A percentile compares a stretch with the other conserved stretches of the same genome.
Conservation (phyloP, 2,888 invertebrate genomes). For the Oscheius sp. region DNA sequence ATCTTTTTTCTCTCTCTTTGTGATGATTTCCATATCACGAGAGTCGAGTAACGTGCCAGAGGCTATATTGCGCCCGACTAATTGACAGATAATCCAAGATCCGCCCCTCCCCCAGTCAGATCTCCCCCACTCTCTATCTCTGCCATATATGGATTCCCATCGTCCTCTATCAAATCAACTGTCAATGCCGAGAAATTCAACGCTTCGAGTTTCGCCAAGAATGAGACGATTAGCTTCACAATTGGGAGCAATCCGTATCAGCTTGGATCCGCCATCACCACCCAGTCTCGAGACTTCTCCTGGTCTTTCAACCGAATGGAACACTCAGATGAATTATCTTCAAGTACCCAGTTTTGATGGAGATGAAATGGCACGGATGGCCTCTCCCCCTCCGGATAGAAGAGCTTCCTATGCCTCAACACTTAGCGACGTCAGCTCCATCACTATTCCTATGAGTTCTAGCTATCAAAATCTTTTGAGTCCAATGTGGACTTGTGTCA, state of each 20-base stretch:
- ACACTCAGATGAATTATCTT: constrained; percentile 39
- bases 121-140: constrained; percentile 7
- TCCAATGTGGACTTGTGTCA: constrained; percentile 58
- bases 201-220: constrained; percentile 38
- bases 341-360: constrained; percentile 31
- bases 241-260: constrained; percentile 61
- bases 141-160: constrained; percentile 23
- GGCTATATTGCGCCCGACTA: constrained; percentile 19
- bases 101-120: constrained; percentile 10
- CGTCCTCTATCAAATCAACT: neutral
- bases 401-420: constrained; percentile 60
- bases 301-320: neutral
- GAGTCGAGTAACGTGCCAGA: neutral
- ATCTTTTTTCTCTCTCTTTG: neutral
- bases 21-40: constrained; percentile 3
- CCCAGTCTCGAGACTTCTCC: constrained; percentile 44
- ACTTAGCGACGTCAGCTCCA: constrained; percentile 55
- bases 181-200: neutral
- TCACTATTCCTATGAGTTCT: constrained; percentile 57
- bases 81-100: constrained; percentile 22
- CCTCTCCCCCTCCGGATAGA: constrained; percentile 64
- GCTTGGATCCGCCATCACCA: constrained; percentile 56
- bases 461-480: constrained; percentile 65
- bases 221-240: constrained; percentile 61
- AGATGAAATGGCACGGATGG: constrained; percentile 32